phyloP scores from a whole-genome alignment of 2,113 vertebrate genomes.

The Synchiropus splendidus region DNA sequence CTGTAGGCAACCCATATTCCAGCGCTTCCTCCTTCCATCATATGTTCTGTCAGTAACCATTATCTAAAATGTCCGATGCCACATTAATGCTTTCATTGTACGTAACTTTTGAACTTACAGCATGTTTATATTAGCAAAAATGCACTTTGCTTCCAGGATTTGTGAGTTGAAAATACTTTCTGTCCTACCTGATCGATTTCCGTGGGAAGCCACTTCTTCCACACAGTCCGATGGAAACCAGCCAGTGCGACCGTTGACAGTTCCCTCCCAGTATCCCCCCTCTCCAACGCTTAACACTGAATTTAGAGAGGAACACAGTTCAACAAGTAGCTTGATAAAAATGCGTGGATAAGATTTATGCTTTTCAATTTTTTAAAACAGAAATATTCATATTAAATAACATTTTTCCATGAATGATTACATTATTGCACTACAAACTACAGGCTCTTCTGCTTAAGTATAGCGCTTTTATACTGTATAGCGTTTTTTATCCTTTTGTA shows the following conservation, averaged over 20 bases:
- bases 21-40: neutral
- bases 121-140: too few relatives aligned
- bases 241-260: constrained; percentile 78
- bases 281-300: constrained; percentile 85
- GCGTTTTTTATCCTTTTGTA: too few relatives aligned
- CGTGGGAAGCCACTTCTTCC: constrained; percentile 76
- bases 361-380: too few relatives aligned
- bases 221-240: constrained; percentile 90
- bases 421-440: too few relatives aligned
- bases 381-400: too few relatives aligned
- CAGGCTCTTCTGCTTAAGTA: too few relatives aligned
- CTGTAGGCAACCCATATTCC: constrained; percentile 18
- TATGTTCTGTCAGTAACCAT: neutral
- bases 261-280: constrained; percentile 89
- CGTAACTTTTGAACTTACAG: too few relatives aligned
- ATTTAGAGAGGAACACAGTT: neutral
- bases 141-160: too few relatives aligned
- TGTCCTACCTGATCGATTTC: constrained; percentile 74
- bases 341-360: neutral
- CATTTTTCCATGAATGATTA: too few relatives aligned
- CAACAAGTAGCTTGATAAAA: neutral
- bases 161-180: neutral
- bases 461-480: too few relatives aligned
- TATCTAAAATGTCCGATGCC: neutral
- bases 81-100: too few relatives aligned